Base-by-base conservation (phyloP, 2,797 vertebrate genomes). In the Catostomus latipinnis region DNA sequence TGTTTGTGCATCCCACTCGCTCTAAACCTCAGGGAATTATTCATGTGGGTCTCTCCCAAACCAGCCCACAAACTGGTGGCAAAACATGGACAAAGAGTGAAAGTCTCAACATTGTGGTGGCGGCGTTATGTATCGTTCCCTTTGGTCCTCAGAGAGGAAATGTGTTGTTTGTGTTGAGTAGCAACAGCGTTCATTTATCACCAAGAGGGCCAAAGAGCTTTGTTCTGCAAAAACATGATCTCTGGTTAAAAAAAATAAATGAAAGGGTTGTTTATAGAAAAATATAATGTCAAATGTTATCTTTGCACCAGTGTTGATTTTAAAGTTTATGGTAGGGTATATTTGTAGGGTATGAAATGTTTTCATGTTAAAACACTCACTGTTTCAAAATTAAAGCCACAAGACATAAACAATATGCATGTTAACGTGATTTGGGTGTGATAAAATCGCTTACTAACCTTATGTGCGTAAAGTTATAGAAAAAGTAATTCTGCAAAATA, bases 101-200 rank as follows among this genome's bases (percentile, higher is more conserved):
- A 63, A 18, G 53, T 12, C 34, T 22, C 60, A 56, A 13, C 45
- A 75, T 5, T 61, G 67, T 54, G 53, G 74, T 61, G 68, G 63
- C 53, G 71, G 54, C 63, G 54, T 53, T 62, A 67, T 66, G 80
- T 52, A 80, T 52, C 8, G 4, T 34, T 34, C 34, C 1, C 34
- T 34, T 34, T 34, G 34, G 34, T 79, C 85, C 74, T 62, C 60
- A 45, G 82, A 74, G 80, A 87, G 84, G 84, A 88, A 86, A 86
- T 89, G 88, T 91, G 90, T 86, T 88, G 87, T 91, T 87, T 91
- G 84, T 80, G 67, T 86, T 46, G 85, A 76, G 89, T 89, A 90
- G 91, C 89, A 89, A 84, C 83, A 88, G 87, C 86, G 84, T 87
- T 91, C 89, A 89, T 92, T 89, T 88, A 86, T 83, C 88, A 89